A percentile compares a stretch with the other conserved stretches of the same genome.
Conservation (phyloP, 2,797 vertebrate species). For the Toxotes lorentzi region DNA sequence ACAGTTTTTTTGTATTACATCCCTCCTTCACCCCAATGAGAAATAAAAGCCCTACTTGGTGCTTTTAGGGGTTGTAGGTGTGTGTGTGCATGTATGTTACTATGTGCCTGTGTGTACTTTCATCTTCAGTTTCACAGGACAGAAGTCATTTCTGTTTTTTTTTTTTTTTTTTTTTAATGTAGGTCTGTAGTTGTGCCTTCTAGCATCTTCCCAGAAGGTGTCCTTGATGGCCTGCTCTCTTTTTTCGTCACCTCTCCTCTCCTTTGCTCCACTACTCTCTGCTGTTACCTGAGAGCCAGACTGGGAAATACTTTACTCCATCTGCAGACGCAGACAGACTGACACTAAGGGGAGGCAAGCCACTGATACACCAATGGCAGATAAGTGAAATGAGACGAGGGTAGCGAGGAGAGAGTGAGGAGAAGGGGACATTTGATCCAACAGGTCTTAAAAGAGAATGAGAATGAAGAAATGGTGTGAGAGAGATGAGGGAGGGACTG, state of each 20-base stretch:
- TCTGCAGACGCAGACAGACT: conserved; percentile 61
- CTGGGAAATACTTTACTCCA: conserved; percentile 66
- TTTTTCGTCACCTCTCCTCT: not conserved
- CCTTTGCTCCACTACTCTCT: conserved; percentile 34
- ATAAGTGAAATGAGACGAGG: conserved; percentile 67
- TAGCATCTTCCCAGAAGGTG: conserved; percentile 59
- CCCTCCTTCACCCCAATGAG: not conserved
- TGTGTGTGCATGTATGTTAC: not conserved
- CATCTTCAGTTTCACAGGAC: conserved; percentile 5
- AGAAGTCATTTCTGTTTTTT: not conserved
- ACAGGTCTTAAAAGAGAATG: conserved; percentile 27
- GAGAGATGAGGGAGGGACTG: conserved; percentile 44
- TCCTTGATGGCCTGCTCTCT: conserved; percentile 60
- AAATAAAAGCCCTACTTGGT: conserved; percentile 20
- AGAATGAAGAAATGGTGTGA: conserved; percentile 13
- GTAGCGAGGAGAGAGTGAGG: conserved; percentile 38
- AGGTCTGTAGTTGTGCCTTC: conserved; percentile 41
- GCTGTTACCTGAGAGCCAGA: conserved; percentile 69
- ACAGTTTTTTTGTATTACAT: not conserved
- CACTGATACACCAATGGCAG: conserved; percentile 65
- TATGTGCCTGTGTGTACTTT: conserved; percentile 12
- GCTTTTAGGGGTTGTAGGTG: conserved; percentile 6
- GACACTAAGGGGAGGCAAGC: conserved; percentile 70
- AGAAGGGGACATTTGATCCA: conserved; percentile 46
- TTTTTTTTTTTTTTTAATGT: not conserved